These are phyloP conservation scores for Motacilla tschutschensis DNA, from an alignment of 2,113 vertebrate species.

Conservation along the genomic window DNA sequence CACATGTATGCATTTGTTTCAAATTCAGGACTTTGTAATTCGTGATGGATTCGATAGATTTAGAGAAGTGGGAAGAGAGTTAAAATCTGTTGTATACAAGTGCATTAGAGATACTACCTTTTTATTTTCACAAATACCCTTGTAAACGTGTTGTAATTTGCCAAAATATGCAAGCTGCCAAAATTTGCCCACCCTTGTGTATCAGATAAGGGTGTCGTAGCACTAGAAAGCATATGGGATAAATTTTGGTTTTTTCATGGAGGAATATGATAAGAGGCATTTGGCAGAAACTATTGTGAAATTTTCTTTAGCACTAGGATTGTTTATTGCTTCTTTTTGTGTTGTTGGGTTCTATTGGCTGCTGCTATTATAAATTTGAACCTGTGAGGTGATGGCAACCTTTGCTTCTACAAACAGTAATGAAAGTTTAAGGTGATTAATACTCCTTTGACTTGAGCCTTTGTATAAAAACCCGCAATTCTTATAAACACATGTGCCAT, in stretches of 20 bases:
- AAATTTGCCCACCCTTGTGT: neutral
- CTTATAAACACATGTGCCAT: neutral
- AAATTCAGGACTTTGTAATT: neutral
- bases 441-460: neutral
- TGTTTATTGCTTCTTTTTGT: neutral
- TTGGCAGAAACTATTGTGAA: neutral
- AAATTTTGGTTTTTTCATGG: neutral
- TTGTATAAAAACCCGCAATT: neutral
- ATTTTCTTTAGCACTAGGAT: neutral
- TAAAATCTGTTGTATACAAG: neutral
- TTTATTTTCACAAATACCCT: neutral
- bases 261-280: neutral
- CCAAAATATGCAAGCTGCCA: neutral
- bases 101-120: neutral
- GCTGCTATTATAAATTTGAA: neutral
- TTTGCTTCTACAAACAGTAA: neutral
- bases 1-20: neutral
- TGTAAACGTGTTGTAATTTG: neutral
- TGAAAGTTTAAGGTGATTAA: slow-evolving; percentile 7
- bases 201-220: neutral
- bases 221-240: neutral
- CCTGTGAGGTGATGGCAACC: neutral
- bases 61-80: neutral
- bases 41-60: fast-evolving
- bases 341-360: neutral